phyloP scores from a whole-genome alignment of 2,113 vertebrate species.

The Barbus barbus region DNA sequence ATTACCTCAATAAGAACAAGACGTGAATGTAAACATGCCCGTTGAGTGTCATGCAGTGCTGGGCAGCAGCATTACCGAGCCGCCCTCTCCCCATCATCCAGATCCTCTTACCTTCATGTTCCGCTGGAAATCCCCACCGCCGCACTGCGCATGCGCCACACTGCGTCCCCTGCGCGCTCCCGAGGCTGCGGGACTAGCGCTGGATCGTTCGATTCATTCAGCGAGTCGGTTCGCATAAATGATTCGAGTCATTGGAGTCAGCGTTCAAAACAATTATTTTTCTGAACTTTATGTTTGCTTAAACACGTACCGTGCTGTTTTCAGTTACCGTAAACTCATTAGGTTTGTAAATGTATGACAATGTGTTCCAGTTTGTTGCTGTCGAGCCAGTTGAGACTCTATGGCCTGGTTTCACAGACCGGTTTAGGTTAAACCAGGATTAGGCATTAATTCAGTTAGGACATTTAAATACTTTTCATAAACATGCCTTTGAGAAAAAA shows the following conservation, averaged over 20 bases:
- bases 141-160: conserved; percentile 67
- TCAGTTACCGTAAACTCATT: background rate
- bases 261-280: background rate
- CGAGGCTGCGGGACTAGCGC: background rate
- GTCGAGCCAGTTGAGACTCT: background rate
- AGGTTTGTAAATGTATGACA: background rate
- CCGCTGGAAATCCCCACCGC: conserved; percentile 72
- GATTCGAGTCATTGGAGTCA: background rate
- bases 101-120: conserved; percentile 71
- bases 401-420: too few species aligned
- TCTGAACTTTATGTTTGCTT: background rate
- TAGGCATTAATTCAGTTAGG: too few species aligned
- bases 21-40: background rate
- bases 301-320: background rate
- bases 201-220: background rate
- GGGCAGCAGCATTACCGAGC: conserved; percentile 1
- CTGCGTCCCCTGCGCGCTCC: conserved; percentile 11
- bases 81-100: conserved; percentile 26
- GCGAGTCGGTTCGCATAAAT: background rate
- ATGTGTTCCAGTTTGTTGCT: background rate
- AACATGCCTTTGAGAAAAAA: too few species aligned
- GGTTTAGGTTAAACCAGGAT: too few species aligned
- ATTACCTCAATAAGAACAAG: background rate
- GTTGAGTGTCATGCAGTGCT: conserved; percentile 10
- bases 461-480: too few species aligned